Percentiles rank a stretch among this genome's conserved stretches.
phyloP scores from a whole-genome alignment of 2,797 vertebrate species.

The Peromyscus attwateri region DNA sequence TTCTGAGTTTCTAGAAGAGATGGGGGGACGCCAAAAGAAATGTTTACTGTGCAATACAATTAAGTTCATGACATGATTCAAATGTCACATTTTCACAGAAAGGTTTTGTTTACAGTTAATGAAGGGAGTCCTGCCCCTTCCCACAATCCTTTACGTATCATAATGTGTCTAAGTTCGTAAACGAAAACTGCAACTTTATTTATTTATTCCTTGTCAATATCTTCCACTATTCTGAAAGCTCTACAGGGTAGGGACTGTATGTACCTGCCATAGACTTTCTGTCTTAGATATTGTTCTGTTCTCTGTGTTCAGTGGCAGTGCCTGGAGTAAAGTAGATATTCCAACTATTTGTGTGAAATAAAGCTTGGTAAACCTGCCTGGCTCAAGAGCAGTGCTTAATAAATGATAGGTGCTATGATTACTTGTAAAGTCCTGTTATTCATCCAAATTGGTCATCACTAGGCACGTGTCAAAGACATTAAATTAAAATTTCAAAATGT shows the following conservation, averaged over 20 bases:
- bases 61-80: neutral
- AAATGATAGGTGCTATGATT: neutral
- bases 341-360: neutral
- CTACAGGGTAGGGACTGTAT: neutral
- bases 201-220: neutral
- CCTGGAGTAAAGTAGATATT: neutral
- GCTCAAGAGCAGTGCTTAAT: neutral
- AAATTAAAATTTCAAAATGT: conserved; percentile 3
- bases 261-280: neutral
- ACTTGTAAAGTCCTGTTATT: neutral
- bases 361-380: neutral
- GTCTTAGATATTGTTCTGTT: neutral
- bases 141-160: neutral
- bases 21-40: neutral
- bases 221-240: neutral
- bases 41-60: neutral
- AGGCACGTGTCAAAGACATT: conserved; percentile 33
- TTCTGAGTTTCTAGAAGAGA: neutral
- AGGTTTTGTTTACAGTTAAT: neutral
- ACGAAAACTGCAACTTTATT: neutral
- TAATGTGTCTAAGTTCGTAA: neutral
- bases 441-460: neutral
- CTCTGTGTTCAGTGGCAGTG: neutral
- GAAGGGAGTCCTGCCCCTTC: neutral
- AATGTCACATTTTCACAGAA: neutral